phyloP scores from a whole-genome alignment of 2,113 vertebrate genomes.

The Trematomus loennbergii region DNA sequence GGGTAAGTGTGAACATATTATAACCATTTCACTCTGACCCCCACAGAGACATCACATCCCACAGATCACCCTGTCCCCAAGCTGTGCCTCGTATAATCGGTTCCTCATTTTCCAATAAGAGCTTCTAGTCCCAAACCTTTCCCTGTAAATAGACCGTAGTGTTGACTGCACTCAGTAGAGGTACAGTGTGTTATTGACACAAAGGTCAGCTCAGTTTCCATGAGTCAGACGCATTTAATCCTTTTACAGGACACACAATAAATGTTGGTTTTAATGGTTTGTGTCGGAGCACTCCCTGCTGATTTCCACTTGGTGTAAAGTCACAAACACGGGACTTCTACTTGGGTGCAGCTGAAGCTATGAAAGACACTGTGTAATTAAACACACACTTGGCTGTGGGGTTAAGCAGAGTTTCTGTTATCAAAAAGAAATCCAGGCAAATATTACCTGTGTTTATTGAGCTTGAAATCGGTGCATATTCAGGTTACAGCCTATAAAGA shows the following conservation, averaged over 20 bases:
- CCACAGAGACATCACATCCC: conserved; percentile 75
- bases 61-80: conserved; percentile 66
- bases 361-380: conserved; percentile 15
- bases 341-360: background rate
- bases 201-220: conserved; percentile 16
- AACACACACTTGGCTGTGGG: conserved; percentile 25
- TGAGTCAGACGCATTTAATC: background rate
- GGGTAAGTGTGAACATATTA: conserved; percentile 77
- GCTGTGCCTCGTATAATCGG: conserved; percentile 48
- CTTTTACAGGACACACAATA: background rate
- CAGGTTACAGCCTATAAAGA: too few species aligned
- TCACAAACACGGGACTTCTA: background rate
- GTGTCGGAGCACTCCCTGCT: background rate
- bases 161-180: background rate
- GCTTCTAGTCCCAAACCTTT: background rate
- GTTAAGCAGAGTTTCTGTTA: conserved; percentile 12
- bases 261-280: background rate
- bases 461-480: too few species aligned
- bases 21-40: conserved; percentile 55
- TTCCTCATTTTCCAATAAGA: conserved; percentile 25
- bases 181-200: conserved; percentile 16
- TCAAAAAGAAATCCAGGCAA: too few species aligned
- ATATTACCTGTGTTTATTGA: too few species aligned
- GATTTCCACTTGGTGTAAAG: background rate
- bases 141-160: too few species aligned